phyloP scores from a whole-genome alignment of 2,797 vertebrate species.

The Pseudochaenichthys georgianus region DNA sequence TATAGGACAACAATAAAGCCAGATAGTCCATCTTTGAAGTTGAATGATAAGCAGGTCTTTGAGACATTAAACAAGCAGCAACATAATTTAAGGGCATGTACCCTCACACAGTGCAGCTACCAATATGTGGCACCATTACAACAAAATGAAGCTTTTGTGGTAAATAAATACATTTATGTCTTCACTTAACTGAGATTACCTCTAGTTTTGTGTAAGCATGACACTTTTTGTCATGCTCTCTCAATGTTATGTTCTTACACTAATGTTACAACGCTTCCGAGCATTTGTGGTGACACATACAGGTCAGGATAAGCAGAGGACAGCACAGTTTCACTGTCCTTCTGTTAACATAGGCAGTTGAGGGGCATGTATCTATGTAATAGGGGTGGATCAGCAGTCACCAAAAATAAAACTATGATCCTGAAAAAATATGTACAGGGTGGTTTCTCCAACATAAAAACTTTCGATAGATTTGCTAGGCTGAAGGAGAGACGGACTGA shows the following conservation, averaged over 20 bases:
- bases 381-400: conserved; percentile 11
- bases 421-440: conserved; percentile 45
- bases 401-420: conserved; percentile 41
- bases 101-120: conserved; percentile 81
- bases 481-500: conserved; percentile 30
- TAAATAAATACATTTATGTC: conserved; percentile 65
- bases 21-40: conserved; percentile 61
- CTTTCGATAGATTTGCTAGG: conserved; percentile 34
- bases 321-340: conserved; percentile 2
- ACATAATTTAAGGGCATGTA: conserved; percentile 49
- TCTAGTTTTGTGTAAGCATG: conserved; percentile 34
- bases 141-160: conserved; percentile 61
- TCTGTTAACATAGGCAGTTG: conserved; percentile 22
- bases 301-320: neutral
- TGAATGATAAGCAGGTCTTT: conserved; percentile 84
- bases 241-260: conserved; percentile 14
- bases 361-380: conserved; percentile 30
- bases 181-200: conserved; percentile 41
- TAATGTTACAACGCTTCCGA: conserved; percentile 10
- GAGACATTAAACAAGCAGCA: conserved; percentile 80
- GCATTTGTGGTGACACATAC: conserved; percentile 18
- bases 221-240: conserved; percentile 9
- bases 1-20: conserved; percentile 56
- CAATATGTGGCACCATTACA: conserved; percentile 76
- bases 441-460: conserved; percentile 38